Conservation (phyloP, 2,888 invertebrate genomes). For the Himalopsyche kuldschensis region DNA sequence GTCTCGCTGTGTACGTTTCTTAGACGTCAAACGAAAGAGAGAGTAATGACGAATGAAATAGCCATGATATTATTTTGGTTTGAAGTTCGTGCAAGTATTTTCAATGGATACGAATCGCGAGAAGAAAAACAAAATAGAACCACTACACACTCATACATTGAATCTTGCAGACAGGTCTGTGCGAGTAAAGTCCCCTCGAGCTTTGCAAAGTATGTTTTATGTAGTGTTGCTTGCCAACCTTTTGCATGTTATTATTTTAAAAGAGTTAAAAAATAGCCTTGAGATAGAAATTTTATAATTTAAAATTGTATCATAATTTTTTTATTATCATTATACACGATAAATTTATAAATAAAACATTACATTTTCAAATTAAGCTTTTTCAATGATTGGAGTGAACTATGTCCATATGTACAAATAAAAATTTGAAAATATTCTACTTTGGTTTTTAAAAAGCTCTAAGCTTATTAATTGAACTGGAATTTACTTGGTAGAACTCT, state of each 20-base stretch:
- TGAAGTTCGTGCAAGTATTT: conserved; percentile 9
- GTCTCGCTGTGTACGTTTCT: not conserved
- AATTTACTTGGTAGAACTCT: too few species aligned
- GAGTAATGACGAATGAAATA: conserved; percentile 11
- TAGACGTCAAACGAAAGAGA: not conserved
- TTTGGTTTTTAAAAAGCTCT: too few species aligned
- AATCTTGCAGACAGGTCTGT: not conserved
- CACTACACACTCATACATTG: not conserved
- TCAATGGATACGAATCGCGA: not conserved
- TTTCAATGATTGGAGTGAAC: too few species aligned
- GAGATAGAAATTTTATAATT: too few species aligned
- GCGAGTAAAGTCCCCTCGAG: not conserved
- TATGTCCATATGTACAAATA: too few species aligned
- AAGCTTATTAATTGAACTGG: too few species aligned
- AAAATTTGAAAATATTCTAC: too few species aligned
- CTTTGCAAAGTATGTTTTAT: not conserved
- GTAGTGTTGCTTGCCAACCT: not conserved
- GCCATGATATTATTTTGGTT: conserved; percentile 18
- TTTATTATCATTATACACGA: too few species aligned
- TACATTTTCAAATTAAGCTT: too few species aligned
- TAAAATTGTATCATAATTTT: too few species aligned
- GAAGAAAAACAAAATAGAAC: not conserved
- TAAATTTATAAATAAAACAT: too few species aligned
- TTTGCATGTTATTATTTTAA: not conserved
- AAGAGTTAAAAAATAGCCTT: too few species aligned